Evolutionary conservation across 23 tunicate genomes (phyloP).

Genomic region (Styela clava): DNA sequence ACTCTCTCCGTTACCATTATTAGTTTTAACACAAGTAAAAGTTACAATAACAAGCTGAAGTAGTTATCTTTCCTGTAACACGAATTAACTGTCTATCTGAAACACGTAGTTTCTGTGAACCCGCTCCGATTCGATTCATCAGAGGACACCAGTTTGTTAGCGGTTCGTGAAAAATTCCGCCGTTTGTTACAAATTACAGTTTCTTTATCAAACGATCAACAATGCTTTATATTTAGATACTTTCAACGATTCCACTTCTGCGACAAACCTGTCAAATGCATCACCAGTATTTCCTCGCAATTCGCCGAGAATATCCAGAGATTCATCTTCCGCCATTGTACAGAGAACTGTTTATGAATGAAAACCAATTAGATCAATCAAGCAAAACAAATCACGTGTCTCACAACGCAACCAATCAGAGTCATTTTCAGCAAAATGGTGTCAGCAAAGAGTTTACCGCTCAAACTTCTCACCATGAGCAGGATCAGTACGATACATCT

Average conservation of each 20-base stretch:
- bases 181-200: no score
- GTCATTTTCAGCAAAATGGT: neutral
- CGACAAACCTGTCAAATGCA: conserved; percentile 12
- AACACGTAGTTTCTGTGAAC: no score
- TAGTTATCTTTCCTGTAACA: no score
- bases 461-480: neutral
- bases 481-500: neutral
- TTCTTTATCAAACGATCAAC: no score
- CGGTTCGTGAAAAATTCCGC: no score
- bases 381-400: neutral
- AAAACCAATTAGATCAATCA: neutral
- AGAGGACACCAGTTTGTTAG: no score
- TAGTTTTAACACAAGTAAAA: no score
- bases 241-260: conserved; percentile 5
- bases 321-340: conserved; percentile 43
- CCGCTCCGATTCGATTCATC: no score
- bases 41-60: no score
- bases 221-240: no score
- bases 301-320: conserved; percentile 10
- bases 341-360: conserved; percentile 39
- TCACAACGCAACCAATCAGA: neutral
- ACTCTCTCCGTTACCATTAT: no score
- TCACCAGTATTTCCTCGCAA: neutral
- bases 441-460: neutral
- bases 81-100: no score